A percentile compares a stretch with the other conserved stretches of the same genome.
Evolutionary conservation across 2,888 invertebrate species (phyloP).

Genomic region (Zygogramma bicolorata): DNA sequence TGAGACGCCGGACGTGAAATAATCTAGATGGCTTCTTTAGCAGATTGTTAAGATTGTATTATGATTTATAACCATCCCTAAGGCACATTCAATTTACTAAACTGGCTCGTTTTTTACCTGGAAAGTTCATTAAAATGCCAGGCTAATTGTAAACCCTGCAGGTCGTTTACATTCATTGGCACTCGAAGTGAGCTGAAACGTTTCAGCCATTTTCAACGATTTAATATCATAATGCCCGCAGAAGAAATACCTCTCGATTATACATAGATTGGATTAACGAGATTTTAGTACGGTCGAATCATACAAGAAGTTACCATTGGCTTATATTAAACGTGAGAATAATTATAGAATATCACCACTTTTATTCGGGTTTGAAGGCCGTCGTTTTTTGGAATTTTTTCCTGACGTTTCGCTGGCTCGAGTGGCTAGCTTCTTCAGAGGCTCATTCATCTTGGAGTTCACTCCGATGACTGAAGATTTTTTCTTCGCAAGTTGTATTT

Average conservation of each 20-base stretch:
- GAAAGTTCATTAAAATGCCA: slow-evolving; percentile 57
- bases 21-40: slow-evolving; percentile 55
- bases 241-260: neutral
- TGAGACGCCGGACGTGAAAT: slow-evolving; percentile 47
- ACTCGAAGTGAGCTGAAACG: slow-evolving; percentile 33
- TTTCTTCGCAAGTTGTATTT: too few relatives aligned
- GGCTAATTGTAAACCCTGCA: slow-evolving; percentile 54
- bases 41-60: slow-evolving; percentile 52
- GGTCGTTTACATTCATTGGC: slow-evolving; percentile 50
- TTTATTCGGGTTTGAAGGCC: too few relatives aligned
- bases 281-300: too few relatives aligned
- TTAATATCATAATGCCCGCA: slow-evolving; percentile 38
- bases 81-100: slow-evolving; percentile 57
- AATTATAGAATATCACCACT: too few relatives aligned
- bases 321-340: too few relatives aligned
- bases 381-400: too few relatives aligned
- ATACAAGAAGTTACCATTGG: too few relatives aligned
- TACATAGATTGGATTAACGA: neutral
- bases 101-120: slow-evolving; percentile 56
- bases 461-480: too few relatives aligned
- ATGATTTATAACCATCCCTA: slow-evolving; percentile 55
- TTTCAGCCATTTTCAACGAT: slow-evolving; percentile 35
- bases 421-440: too few relatives aligned
- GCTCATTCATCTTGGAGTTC: too few relatives aligned
- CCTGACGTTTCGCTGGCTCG: too few relatives aligned